Evolutionary conservation across 2,888 invertebrate genomes (phyloP).

Genomic region (Athrips mouffetella): DNA sequence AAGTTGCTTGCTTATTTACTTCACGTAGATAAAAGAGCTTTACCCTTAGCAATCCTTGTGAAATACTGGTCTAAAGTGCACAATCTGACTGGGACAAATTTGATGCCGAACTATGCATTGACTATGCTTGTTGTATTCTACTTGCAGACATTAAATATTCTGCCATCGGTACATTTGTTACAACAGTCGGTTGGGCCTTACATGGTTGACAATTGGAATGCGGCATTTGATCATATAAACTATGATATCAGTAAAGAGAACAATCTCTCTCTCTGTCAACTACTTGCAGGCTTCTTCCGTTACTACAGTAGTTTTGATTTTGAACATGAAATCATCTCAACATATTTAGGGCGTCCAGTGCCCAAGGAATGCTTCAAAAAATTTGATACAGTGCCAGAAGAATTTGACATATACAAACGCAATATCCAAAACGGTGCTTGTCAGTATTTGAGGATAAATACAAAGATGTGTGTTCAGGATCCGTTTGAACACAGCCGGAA

Average conservation of each 20-base stretch:
- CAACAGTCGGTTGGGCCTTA: slow-evolving; percentile 39
- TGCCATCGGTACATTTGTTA: slow-evolving; percentile 71
- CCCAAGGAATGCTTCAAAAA: slow-evolving; percentile 23
- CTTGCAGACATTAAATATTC: slow-evolving; percentile 77
- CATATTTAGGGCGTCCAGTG: slow-evolving; percentile 29
- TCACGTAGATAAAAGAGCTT: slow-evolving; percentile 70
- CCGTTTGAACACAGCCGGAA: slow-evolving; percentile 36
- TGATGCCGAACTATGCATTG: slow-evolving; percentile 81
- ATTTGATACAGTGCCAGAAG: slow-evolving; percentile 22
- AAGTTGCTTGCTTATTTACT: slow-evolving; percentile 77
- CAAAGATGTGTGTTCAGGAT: slow-evolving; percentile 34
- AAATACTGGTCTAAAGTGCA: slow-evolving; percentile 83
- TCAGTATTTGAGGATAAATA: slow-evolving; percentile 23
- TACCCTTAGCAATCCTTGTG: slow-evolving; percentile 77
- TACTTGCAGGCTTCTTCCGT: slow-evolving; percentile 41
- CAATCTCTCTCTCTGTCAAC: slow-evolving; percentile 25
- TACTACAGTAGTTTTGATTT: slow-evolving; percentile 38
- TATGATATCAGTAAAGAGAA: slow-evolving; percentile 16
- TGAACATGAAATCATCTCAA: slow-evolving; percentile 28
- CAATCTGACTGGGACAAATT: slow-evolving; percentile 60
- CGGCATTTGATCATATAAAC: slow-evolving; percentile 55
- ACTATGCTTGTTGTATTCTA: slow-evolving; percentile 81
- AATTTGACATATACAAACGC: slow-evolving; percentile 27
- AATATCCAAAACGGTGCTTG: slow-evolving; percentile 20
- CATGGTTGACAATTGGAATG: slow-evolving; percentile 73